Conservation (phyloP, 1,140 invertebrate genomes). For the Drosophila paulistorum region DNA sequence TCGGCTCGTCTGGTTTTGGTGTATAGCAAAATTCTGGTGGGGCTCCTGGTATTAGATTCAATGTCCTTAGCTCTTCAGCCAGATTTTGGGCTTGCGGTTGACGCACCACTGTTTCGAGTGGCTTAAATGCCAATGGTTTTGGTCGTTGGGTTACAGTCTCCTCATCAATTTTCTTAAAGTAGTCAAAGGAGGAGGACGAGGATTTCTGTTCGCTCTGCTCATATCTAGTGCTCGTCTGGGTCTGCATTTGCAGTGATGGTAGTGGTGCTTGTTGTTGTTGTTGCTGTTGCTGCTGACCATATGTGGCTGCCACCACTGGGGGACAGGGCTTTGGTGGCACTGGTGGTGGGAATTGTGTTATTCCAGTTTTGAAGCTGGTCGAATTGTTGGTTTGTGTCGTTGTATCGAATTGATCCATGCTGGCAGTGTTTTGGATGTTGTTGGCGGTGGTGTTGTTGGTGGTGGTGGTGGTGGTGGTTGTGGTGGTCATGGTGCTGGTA, state of each 20-base stretch:
- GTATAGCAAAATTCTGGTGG: slow-evolving; percentile 89
- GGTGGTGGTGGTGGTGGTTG: slow-evolving; percentile 51
- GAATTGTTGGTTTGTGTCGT: slow-evolving; percentile 28
- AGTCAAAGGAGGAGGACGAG: slow-evolving; percentile 84
- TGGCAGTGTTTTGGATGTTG: slow-evolving; percentile 54
- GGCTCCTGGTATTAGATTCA: slow-evolving; percentile 87
- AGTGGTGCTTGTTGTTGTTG: slow-evolving; percentile 34
- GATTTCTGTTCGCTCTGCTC: slow-evolving; percentile 74
- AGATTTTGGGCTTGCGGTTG: slow-evolving; percentile 53
- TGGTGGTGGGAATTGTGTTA: slow-evolving; percentile 79
- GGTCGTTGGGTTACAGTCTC: slow-evolving; percentile 57
- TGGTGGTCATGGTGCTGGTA: slow-evolving; percentile 28
- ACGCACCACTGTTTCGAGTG: slow-evolving; percentile 58
- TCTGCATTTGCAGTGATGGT: slow-evolving; percentile 50
- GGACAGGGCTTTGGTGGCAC: slow-evolving; percentile 72
- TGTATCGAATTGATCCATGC: slow-evolving; percentile 59
- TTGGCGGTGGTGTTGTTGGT: slow-evolving; percentile 58
- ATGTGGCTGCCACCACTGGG: slow-evolving; percentile 53
- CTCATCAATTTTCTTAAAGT: slow-evolving; percentile 85
- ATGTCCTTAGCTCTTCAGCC: slow-evolving; percentile 81
- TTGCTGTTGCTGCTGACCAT: slow-evolving; percentile 39
- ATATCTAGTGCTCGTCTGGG: slow-evolving; percentile 60
- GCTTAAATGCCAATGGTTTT: slow-evolving; percentile 61
- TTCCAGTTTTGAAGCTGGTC: slow-evolving; percentile 67
- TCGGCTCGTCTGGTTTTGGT: slow-evolving; percentile 83